A percentile compares a stretch with the other conserved stretches of the same genome.
phyloP scores from a whole-genome alignment of 2,888 invertebrate species.

The Hydrotaea cyrtoneurina region DNA sequence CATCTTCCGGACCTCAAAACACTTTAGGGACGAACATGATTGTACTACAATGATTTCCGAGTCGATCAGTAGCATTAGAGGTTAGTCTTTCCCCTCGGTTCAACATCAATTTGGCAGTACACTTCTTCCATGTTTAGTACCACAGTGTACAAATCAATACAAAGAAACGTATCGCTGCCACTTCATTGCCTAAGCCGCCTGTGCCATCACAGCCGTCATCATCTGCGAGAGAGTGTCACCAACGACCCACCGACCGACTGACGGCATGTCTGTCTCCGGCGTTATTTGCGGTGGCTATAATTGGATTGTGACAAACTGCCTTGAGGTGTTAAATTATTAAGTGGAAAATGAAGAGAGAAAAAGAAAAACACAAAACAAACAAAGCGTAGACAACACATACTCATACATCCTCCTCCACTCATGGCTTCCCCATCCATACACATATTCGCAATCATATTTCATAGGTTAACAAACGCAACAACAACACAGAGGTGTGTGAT shows the following conservation, averaged over 20 bases:
- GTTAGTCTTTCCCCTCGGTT: too few species aligned
- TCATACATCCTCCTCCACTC: too few species aligned
- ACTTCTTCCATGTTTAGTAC: too few species aligned
- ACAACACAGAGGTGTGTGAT: neutral
- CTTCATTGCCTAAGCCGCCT: neutral
- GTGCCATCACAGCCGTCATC: neutral
- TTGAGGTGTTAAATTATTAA: conserved; percentile 45
- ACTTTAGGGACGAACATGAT: too few species aligned
- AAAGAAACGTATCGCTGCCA: neutral
- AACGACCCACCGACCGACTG: neutral
- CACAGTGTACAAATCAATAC: too few species aligned
- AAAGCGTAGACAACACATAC: neutral
- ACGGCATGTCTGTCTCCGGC: neutral
- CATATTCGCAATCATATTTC: neutral
- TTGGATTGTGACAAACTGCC: conserved; percentile 49
- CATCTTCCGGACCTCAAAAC: too few species aligned
- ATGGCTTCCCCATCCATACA: neutral
- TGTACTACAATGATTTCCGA: too few species aligned
- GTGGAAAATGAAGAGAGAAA: neutral
- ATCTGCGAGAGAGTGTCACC: neutral
- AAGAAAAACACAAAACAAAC: too few species aligned
- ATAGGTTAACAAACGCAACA: neutral
- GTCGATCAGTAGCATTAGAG: too few species aligned
- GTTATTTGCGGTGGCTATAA: conserved; percentile 10
- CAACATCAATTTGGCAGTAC: too few species aligned